Evolutionary conservation across 2,797 vertebrate genomes (phyloP).

Genomic region (Oceanodroma leucorhoa): DNA sequence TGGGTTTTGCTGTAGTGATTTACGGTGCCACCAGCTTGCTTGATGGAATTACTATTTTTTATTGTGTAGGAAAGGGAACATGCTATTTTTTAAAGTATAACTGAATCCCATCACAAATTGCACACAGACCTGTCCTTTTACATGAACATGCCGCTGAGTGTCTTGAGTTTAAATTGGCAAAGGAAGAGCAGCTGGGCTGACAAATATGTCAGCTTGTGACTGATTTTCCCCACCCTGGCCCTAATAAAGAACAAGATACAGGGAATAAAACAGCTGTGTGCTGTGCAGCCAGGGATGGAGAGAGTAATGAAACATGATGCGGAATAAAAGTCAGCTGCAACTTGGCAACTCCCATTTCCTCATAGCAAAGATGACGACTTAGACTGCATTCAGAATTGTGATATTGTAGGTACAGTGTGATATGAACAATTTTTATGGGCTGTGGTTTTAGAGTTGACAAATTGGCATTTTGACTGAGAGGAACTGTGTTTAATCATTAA

Average conservation of each 20-base stretch:
- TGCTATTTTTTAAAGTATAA: not conserved
- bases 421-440: not conserved
- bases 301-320: slow-evolving; percentile 42
- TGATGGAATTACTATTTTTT: not conserved
- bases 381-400: not conserved
- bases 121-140: not conserved
- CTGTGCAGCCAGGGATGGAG: not conserved
- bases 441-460: not conserved
- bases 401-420: not conserved
- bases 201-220: not conserved
- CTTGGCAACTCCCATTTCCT: slow-evolving; percentile 20
- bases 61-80: not conserved
- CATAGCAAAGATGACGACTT: slow-evolving; percentile 1
- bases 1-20: not conserved
- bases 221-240: not conserved
- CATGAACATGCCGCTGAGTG: fast-evolving
- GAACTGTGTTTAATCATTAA: not conserved
- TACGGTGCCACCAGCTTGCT: not conserved
- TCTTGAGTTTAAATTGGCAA: not conserved
- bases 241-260: not conserved
- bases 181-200: not conserved
- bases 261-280: slow-evolving; percentile 50
- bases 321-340: slow-evolving; percentile 27
- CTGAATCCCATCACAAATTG: not conserved
- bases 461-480: not conserved